A percentile compares a stretch with the other conserved stretches of the same genome.
Evolutionary conservation across 2,888 invertebrate genomes (phyloP).

Genomic region (Cantharis nigra): DNA sequence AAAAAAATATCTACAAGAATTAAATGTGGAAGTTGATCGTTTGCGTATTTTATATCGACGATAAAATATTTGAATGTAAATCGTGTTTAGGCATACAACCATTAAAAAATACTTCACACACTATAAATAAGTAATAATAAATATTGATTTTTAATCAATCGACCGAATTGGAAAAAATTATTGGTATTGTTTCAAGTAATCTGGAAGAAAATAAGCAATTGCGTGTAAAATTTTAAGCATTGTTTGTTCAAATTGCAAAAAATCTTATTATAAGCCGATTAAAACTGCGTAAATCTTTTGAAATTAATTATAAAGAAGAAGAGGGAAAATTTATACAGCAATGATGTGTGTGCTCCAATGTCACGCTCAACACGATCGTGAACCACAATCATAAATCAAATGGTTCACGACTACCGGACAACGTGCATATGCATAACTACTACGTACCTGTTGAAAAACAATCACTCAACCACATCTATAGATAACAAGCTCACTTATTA

Average conservation of each 20-base stretch:
- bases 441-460: conserved; percentile 13
- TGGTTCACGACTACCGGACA: conserved; percentile 14
- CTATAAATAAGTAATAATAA: background rate
- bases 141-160: background rate
- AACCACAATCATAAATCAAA: conserved; percentile 17
- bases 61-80: background rate
- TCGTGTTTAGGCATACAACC: background rate
- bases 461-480: conserved; percentile 6
- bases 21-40: background rate
- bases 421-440: conserved; percentile 12
- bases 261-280: conserved; percentile 2
- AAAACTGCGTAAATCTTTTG: conserved; percentile 14
- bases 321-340: conserved; percentile 1
- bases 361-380: conserved; percentile 16
- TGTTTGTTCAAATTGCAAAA: background rate
- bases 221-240: background rate
- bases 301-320: conserved; percentile 12
- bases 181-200: background rate
- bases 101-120: background rate
- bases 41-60: background rate
- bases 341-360: conserved; percentile 17
- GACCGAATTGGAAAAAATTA: background rate
- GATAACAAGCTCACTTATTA: conserved; percentile 15
- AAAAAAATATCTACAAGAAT: background rate
- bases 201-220: background rate